These are phyloP conservation scores for Rhinogobio ventralis DNA, from an alignment of 2,797 vertebrate genomes.

Conservation along the genomic window DNA sequence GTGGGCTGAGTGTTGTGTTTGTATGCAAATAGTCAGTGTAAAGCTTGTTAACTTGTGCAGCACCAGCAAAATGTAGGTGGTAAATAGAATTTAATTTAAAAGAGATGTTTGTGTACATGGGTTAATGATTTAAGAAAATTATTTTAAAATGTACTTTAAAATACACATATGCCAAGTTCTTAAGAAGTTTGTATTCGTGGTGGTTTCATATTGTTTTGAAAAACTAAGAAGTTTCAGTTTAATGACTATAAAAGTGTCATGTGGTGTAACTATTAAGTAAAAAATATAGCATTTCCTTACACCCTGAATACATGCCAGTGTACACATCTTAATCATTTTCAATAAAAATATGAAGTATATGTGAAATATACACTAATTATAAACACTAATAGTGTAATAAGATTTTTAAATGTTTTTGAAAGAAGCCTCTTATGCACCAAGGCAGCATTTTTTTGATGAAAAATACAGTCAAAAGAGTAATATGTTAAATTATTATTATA, in stretches of 20 bases:
- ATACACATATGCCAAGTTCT: not conserved
- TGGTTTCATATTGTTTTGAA: not conserved
- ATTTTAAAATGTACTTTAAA: not conserved
- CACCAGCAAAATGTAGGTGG: not conserved
- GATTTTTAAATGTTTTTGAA: not conserved
- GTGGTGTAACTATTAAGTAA: too few species aligned
- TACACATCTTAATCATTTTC: not conserved
- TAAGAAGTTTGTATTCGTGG: not conserved
- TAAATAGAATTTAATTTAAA: not conserved
- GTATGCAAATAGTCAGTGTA: slow-evolving; percentile 9
- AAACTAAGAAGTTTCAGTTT: not conserved
- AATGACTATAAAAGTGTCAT: not conserved
- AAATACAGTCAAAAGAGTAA: not conserved
- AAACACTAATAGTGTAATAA: not conserved
- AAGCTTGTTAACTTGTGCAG: slow-evolving; percentile 3
- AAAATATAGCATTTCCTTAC: not conserved
- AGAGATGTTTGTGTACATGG: not conserved
- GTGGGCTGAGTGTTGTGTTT: slow-evolving; percentile 7
- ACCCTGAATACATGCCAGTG: not conserved
- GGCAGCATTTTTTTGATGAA: not conserved
- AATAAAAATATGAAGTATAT: not conserved
- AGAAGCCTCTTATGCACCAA: not conserved
- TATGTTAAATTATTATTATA: not conserved
- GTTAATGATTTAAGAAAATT: not conserved
- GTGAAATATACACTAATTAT: not conserved